A percentile compares a stretch with the other conserved stretches of the same genome.
These are phyloP conservation scores for Polypedilum pembai DNA, from an alignment of 1,140 invertebrate genomes.

Conservation along the genomic window DNA sequence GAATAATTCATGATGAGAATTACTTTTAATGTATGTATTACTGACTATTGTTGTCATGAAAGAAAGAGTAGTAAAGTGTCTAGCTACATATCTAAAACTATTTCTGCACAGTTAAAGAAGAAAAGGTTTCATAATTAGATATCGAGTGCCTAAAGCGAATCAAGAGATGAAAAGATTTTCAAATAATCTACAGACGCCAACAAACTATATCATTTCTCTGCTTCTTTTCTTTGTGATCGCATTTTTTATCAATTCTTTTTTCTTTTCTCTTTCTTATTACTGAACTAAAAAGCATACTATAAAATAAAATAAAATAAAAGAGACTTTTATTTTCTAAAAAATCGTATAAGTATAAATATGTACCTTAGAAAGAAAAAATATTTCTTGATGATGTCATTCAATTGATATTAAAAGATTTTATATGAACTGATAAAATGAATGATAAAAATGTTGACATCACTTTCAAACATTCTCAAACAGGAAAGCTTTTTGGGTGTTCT, in stretches of 20 bases:
- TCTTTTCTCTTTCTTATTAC: too few relatives aligned
- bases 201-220: slow-evolving; percentile 5
- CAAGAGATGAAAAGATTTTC: neutral
- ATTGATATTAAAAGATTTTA: neutral
- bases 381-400: neutral
- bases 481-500: slow-evolving; percentile 22
- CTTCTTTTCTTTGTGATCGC: neutral
- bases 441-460: neutral
- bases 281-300: too few relatives aligned
- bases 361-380: neutral
- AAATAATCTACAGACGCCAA: neutral
- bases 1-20: too few relatives aligned
- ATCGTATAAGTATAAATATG: too few relatives aligned
- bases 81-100: too few relatives aligned
- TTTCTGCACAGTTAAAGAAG: neutral
- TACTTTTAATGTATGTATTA: too few relatives aligned
- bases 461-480: neutral
- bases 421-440: neutral
- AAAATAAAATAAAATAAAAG: too few relatives aligned
- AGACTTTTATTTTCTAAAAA: too few relatives aligned
- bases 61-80: neutral
- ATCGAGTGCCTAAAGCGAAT: neutral
- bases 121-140: neutral
- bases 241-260: neutral
- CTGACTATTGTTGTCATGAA: neutral